These are phyloP conservation scores for Dynastes tityus DNA, from an alignment of 2,888 invertebrate species.

Conservation along the genomic window DNA sequence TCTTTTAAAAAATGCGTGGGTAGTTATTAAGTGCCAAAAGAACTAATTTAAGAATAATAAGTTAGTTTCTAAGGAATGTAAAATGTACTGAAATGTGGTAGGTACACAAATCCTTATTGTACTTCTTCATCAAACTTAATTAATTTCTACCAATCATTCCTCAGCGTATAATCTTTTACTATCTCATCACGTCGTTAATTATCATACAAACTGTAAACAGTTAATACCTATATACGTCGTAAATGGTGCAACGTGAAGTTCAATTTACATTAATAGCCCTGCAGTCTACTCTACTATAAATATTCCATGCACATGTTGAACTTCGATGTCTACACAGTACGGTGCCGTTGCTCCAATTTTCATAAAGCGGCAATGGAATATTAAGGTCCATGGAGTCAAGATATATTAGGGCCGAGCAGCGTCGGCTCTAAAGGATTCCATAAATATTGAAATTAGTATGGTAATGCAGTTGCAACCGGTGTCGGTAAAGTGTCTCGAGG, in stretches of 20 bases:
- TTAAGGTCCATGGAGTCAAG: conserved; percentile 26
- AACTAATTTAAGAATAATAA: too few relatives aligned
- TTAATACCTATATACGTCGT: conserved; percentile 3
- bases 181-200: background rate
- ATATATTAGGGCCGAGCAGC: conserved; percentile 23
- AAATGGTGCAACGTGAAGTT: conserved; percentile 22
- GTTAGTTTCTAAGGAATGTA: too few relatives aligned
- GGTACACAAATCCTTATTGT: too few relatives aligned
- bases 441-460: conserved; percentile 52
- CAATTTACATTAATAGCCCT: conserved; percentile 41
- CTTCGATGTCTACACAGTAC: conserved; percentile 27
- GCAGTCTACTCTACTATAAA: conserved; percentile 27
- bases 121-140: too few relatives aligned
- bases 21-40: too few relatives aligned
- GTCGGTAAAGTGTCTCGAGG: conserved; percentile 35
- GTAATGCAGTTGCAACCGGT: conserved; percentile 49
- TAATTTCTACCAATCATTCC: too few relatives aligned
- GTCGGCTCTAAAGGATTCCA: conserved; percentile 39
- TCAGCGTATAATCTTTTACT: background rate
- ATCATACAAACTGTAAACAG: conserved; percentile 2
- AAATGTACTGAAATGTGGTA: too few relatives aligned
- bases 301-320: conserved; percentile 36
- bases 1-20: too few relatives aligned
- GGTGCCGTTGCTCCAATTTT: conserved; percentile 40
- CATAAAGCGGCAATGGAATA: conserved; percentile 44